These are phyloP conservation scores for Bombus cullumanus DNA, from an alignment of 1,140 invertebrate species.

Conservation along the genomic window DNA sequence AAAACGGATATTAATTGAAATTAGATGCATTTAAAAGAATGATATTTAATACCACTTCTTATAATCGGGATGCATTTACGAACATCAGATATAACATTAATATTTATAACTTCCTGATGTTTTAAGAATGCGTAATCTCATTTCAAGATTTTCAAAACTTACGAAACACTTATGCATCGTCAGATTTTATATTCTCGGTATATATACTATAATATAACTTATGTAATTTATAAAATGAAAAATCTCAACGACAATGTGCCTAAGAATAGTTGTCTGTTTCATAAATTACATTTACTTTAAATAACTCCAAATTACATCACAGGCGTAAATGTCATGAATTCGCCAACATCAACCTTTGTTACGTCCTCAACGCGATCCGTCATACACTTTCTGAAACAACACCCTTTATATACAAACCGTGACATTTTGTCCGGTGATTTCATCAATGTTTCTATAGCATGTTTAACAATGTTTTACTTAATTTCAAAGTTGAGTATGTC, in stretches of 20 bases:
- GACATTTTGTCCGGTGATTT: slow-evolving; percentile 40
- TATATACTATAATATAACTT: not conserved
- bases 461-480: not conserved
- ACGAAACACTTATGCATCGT: not conserved
- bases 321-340: slow-evolving; percentile 49
- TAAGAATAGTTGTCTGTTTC: not conserved
- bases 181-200: not conserved
- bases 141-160: not conserved
- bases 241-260: too few relatives aligned
- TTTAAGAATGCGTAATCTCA: not conserved
- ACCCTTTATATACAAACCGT: slow-evolving; percentile 43
- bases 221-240: too few relatives aligned
- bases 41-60: not conserved
- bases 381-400: slow-evolving; percentile 40
- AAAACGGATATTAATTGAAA: not conserved
- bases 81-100: not conserved
- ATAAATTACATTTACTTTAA: slow-evolving; percentile 5
- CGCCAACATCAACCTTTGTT: slow-evolving; percentile 46
- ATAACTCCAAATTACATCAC: slow-evolving; percentile 43
- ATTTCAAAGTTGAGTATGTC: not conserved
- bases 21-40: not conserved
- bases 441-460: slow-evolving; percentile 6
- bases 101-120: not conserved
- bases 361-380: slow-evolving; percentile 24
- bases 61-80: not conserved